Evolutionary conservation across 2,797 vertebrate species (phyloP).

Genomic region (Huso huso): DNA sequence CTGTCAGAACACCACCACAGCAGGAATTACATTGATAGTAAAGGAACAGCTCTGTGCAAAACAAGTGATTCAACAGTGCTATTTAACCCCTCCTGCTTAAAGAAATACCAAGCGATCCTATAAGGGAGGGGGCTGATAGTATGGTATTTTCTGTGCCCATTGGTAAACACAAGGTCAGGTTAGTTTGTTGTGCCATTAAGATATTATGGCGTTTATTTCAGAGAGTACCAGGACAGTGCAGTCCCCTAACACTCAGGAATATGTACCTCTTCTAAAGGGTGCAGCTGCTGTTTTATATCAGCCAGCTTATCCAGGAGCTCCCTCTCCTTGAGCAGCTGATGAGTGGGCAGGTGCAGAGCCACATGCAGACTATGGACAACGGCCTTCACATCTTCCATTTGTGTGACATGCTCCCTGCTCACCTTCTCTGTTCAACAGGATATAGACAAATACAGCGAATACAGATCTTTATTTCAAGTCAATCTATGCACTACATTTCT

Average conservation of each 20-base stretch:
- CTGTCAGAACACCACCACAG: constrained; percentile 39
- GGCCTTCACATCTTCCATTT: constrained; percentile 65
- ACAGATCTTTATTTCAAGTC: too few species aligned
- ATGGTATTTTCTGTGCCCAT: too few species aligned
- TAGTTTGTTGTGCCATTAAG: too few species aligned
- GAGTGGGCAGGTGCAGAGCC: constrained; percentile 67
- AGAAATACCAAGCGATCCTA: too few species aligned
- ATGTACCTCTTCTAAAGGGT: constrained; percentile 78
- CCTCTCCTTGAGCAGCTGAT: constrained; percentile 69
- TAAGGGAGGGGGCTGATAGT: too few species aligned
- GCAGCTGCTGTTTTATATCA: constrained; percentile 69
- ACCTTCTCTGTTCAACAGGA: constrained; percentile 39
- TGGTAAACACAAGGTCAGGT: too few species aligned
- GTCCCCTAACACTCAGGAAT: neutral
- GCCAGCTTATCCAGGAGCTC: constrained; percentile 69
- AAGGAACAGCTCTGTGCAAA: too few species aligned
- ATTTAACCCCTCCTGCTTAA: too few species aligned
- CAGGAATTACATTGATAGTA: neutral
- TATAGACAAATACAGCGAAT: neutral
- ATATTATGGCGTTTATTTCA: too few species aligned
- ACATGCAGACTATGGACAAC: constrained; percentile 75
- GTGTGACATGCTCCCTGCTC: constrained; percentile 46
- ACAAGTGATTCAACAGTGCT: too few species aligned
- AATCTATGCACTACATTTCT: neutral
- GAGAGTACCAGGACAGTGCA: neutral